Base-by-base conservation (phyloP, 1,140 invertebrate genomes). In the Dreissena polymorpha region DNA sequence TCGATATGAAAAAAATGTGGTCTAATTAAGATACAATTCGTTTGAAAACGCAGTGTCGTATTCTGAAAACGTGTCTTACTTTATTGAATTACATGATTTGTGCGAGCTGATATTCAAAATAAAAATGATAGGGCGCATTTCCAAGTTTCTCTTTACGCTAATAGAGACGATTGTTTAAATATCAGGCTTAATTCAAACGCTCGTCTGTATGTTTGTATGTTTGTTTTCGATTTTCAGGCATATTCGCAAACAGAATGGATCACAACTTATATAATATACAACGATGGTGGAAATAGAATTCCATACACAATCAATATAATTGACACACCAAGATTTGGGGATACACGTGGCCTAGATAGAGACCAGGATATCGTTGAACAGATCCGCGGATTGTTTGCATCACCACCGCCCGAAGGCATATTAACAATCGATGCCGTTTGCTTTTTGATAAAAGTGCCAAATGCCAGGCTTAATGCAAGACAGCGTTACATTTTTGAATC, bases 371-470 rank as follows among this genome's bases (percentile, higher is more conserved):
- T 71, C 13, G 49, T 71, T 71, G 69, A 71, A 14, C 69, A 51
- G 23, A 71, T 71, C 27, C 8, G n/a, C 13, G 12, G 50, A 29
- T 49, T 51, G 12, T 71, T 7, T 51, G 2, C 69, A 3, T 12
- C 25, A 71, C 16, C 13, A 3, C 18, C 18, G 18, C 29, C 27
- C 1, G 49, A 71, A 18, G 69, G 69, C 0, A 51, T 71, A n/a
- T 39, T 14, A n/a, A 65, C 69, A 12, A 67, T 86, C 10, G 86
- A 86, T 85, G 86, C 86, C 10, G n/a, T 75, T 23, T 75, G 72
- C 39, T 75, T 75, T 63, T 7, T 75, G 57, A 57, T 27, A 8
- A 25, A 75, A 39, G 51, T 51, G 49, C 69, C 69, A 18, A 18
- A 71, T 51, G 27, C 29, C 49, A 1, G 69, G 12, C 23, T 71